phyloP scores from a whole-genome alignment of 2,113 vertebrate species.

The Gavia stellata region DNA sequence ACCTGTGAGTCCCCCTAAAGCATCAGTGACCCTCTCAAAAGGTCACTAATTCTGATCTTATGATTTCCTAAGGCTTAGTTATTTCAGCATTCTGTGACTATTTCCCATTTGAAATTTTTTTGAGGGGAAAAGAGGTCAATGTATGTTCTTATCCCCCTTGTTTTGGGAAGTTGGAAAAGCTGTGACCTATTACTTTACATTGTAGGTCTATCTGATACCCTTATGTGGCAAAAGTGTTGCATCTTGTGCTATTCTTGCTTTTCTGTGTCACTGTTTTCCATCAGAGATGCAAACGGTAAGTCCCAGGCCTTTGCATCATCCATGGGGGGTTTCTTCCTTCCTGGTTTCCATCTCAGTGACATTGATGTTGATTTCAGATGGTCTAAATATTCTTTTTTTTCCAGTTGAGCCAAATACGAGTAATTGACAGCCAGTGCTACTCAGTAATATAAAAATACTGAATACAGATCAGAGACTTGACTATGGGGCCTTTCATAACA shows the following conservation, averaged over 20 bases:
- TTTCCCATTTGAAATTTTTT: neutral
- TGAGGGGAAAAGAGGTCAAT: neutral
- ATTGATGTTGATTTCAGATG: neutral
- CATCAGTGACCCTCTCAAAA: neutral
- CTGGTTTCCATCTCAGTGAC: neutral
- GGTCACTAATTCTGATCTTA: neutral
- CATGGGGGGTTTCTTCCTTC: neutral
- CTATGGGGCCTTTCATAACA: neutral
- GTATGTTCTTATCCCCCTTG: neutral
- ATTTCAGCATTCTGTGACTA: neutral
- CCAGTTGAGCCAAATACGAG: neutral
- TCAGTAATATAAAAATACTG: neutral
- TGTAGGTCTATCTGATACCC: neutral
- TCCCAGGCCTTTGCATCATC: neutral
- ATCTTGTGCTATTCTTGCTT: neutral
- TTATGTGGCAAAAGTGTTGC: neutral
- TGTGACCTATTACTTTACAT: neutral
- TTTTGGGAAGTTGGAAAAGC: neutral
- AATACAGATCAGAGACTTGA: neutral
- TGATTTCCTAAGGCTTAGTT: neutral
- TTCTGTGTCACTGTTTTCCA: neutral
- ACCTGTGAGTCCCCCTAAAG: neutral
- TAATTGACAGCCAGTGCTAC: neutral
- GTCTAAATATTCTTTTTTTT: neutral
- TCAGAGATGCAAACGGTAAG: neutral